Percentiles rank a stretch among this genome's conserved stretches.
phyloP scores from a whole-genome alignment of 2,888 invertebrate species.

The Helleia helle region DNA sequence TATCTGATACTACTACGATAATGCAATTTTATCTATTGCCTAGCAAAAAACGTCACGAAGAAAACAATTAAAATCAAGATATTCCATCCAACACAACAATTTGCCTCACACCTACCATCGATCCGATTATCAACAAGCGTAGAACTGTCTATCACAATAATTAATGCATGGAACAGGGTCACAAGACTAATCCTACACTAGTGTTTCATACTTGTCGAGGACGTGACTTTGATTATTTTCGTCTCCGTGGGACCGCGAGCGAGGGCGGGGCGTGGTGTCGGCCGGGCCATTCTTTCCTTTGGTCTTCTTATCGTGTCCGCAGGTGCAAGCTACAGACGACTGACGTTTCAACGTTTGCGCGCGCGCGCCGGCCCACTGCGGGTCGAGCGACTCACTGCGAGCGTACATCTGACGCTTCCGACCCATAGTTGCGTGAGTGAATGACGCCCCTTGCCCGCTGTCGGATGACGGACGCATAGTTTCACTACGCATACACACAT shows the following conservation, averaged over 20 bases:
- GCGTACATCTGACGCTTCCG: conserved; percentile 46
- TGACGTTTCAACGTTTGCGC: conserved; percentile 60
- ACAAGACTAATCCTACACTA: conserved; percentile 41
- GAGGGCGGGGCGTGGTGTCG: conserved; percentile 37
- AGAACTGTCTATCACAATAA: conserved; percentile 29
- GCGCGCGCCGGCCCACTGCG: conserved; percentile 45
- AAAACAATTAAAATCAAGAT: conserved; percentile 16
- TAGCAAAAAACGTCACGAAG: conserved; percentile 17
- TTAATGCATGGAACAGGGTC: conserved; percentile 29
- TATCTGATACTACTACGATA: conserved; percentile 13
- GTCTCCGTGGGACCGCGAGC: conserved; percentile 58
- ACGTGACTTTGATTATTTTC: conserved; percentile 53
- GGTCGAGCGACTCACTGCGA: conserved; percentile 59
- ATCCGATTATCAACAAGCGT: conserved; percentile 5
- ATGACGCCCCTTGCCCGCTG: conserved; percentile 37
- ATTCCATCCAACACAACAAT: conserved; percentile 31
- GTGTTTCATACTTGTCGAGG: conserved; percentile 67
- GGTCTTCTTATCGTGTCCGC: conserved; percentile 61
- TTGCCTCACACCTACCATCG: conserved; percentile 12
- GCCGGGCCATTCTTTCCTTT: conserved; percentile 43
- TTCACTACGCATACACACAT: conserved; percentile 38
- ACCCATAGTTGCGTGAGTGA: conserved; percentile 47
- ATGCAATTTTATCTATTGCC: conserved; percentile 15
- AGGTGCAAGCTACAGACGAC: conserved; percentile 60
- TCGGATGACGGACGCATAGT: conserved; percentile 43